phyloP scores from a whole-genome alignment of 2,797 vertebrate genomes.

The Alfaro cultratus region DNA sequence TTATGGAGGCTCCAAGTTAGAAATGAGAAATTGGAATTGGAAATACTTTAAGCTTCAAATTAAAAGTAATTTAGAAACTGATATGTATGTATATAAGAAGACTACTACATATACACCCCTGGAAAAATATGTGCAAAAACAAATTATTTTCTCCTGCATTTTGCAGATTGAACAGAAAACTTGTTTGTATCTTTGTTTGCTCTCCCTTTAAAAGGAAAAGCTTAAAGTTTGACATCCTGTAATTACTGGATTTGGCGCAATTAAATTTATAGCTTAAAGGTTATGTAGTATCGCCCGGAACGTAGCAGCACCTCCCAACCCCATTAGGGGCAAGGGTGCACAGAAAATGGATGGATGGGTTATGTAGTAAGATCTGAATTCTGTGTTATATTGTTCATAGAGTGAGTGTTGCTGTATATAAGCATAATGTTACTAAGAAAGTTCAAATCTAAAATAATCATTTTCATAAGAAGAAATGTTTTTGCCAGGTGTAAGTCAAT shows the following conservation, averaged over 20 bases:
- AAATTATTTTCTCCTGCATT: not conserved
- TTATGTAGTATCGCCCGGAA: not conserved
- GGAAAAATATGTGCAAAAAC: not conserved
- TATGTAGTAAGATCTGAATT: not conserved
- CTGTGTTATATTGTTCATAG: conserved; percentile 3
- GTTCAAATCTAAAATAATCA: not conserved
- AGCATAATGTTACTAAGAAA: not conserved
- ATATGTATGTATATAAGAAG: not conserved
- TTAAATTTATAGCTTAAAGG: not conserved
- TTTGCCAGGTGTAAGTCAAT: not conserved
- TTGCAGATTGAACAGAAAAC: not conserved
- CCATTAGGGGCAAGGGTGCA: too few relatives aligned
- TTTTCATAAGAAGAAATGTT: not conserved
- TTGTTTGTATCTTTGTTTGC: not conserved
- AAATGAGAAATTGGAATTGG: not conserved
- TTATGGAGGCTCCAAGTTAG: not conserved
- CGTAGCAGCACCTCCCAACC: too few relatives aligned
- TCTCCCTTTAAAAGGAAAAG: not conserved
- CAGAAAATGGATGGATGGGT: too few relatives aligned
- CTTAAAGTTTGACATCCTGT: not conserved
- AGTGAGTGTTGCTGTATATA: not conserved
- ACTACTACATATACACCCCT: not conserved
- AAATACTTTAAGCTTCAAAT: not conserved
- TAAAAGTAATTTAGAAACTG: not conserved
- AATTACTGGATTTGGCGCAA: not conserved